Base-by-base conservation (phyloP, 2,797 vertebrate genomes). In the Sebastes trivittatus region DNA sequence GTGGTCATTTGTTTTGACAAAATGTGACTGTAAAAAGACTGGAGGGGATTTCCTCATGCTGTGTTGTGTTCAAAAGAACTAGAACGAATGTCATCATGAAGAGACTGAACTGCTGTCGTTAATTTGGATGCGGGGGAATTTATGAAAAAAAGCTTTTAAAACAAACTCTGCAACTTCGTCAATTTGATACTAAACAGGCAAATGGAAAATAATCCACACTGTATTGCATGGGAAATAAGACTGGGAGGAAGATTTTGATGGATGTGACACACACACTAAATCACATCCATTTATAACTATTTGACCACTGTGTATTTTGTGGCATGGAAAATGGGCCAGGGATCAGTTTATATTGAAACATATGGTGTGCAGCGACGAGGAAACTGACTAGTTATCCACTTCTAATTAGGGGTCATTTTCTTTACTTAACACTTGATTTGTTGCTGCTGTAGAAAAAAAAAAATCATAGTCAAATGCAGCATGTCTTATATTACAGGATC, bases 1-100 rank as follows among this genome's bases (percentile, higher is more conserved):
- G 4, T 59, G 34, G 72, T 74, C 13, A 65, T 69, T 64, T 61
- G 62, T 64, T 81, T 76, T 67, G 25, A 25, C 11, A 49, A 10
- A 52, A 13, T 13, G 18, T 22, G 4, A 76, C 46, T 68, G 65
- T 56, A 18, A 18, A 77, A 56, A 72, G 56, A 36, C 58, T 49
- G 2, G 61, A 36, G 73, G 66, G 75, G 27, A 72, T 69, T 79
- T 85, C 80, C 73, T 68, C 1, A 4, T 58, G 6, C 46, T 25
- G 70, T 20, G 32, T 34, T 73, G 22, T 49, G 27, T 52, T 56
- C 25, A 9, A 2, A 71, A 75, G 20, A 46, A 32, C 1, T 14
- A 55, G 7, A 58, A 77, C 20, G 46, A 55, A 78, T 38, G 29
- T 65, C 20, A 16, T 18, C 14, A 20, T 42, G 30, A 59, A 63